A percentile compares a stretch with the other conserved stretches of the same genome.
Evolutionary conservation across 1,140 invertebrate genomes (phyloP).

Genomic region (Periplaneta americana): DNA sequence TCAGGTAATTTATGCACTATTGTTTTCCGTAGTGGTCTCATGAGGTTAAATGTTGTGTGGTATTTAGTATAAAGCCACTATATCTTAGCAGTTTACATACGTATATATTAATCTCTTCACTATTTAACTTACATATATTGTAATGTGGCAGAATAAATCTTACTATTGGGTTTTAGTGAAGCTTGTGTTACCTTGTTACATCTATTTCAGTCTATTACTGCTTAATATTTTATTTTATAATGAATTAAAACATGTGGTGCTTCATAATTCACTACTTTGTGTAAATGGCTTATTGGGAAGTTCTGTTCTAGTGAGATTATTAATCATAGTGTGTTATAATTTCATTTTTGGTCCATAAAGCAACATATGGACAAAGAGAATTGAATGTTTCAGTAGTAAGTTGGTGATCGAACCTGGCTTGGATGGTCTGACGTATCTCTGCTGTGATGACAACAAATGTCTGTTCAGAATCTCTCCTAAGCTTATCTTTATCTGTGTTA

Average conservation of each 20-base stretch:
- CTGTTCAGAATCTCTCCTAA: background rate
- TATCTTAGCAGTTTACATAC: no score
- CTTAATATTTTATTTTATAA: background rate
- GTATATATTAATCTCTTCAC: background rate
- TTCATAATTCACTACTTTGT: background rate
- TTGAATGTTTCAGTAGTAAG: background rate
- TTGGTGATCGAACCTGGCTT: background rate
- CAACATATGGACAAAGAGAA: background rate
- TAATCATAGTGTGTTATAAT: background rate
- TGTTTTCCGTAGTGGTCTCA: background rate
- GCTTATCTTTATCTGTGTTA: background rate
- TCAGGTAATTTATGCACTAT: background rate
- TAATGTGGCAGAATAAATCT: background rate
- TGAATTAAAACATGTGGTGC: no score
- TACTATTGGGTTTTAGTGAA: background rate
- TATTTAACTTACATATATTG: background rate
- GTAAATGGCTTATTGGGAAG: background rate
- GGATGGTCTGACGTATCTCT: background rate
- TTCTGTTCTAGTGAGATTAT: background rate
- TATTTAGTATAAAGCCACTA: background rate
- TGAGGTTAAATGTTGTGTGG: background rate
- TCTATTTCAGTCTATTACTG: background rate
- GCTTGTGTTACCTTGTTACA: background rate
- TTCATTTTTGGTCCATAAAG: background rate
- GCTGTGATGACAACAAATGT: background rate